Conservation (phyloP, 2,888 invertebrate genomes). For the Escarpia spicata region DNA sequence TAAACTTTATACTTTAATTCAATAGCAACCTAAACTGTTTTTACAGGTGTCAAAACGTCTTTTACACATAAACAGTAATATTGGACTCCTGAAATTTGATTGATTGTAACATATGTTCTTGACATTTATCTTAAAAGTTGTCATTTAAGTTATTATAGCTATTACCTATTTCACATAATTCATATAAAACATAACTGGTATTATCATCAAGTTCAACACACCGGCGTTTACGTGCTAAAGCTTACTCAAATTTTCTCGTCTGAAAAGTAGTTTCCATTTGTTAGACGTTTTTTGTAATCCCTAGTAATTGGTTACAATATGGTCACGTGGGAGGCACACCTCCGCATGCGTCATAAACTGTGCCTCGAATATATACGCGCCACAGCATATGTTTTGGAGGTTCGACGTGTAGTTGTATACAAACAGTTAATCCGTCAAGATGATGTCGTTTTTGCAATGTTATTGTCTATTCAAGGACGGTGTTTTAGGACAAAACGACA, state of each 20-base stretch:
- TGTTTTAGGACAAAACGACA: neutral
- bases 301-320: neutral
- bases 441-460: conserved; percentile 1
- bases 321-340: conserved; percentile 13
- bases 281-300: conserved; percentile 6
- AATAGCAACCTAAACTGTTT: too few species aligned
- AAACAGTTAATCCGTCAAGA: neutral
- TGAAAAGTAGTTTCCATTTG: neutral
- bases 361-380: neutral
- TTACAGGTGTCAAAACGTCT: too few species aligned
- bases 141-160: neutral
- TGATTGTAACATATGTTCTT: too few species aligned
- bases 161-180: neutral
- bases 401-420: neutral
- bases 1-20: too few species aligned
- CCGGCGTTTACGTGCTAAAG: neutral
- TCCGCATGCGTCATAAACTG: conserved; percentile 12
- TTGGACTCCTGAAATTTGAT: too few species aligned
- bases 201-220: neutral
- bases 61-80: too few species aligned
- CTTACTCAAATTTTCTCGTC: neutral
- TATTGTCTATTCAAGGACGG: conserved; percentile 8
- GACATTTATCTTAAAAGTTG: too few species aligned
- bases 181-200: too few species aligned
- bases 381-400: neutral